phyloP scores from a whole-genome alignment of 2,888 invertebrate species.

The Melanostoma mellinum region DNA sequence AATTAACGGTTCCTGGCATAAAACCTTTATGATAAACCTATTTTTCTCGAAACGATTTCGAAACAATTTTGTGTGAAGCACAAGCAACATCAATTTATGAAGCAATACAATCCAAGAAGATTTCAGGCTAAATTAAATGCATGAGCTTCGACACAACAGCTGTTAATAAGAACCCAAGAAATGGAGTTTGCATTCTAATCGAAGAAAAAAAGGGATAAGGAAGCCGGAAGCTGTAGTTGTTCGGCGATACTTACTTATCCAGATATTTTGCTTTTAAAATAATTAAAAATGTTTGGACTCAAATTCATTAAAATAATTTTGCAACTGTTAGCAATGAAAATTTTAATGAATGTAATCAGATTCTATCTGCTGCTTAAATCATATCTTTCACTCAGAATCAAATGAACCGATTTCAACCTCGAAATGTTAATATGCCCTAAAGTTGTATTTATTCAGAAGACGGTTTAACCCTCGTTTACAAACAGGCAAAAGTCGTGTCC shows the following conservation, averaged over 20 bases:
- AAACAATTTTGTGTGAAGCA: not conserved
- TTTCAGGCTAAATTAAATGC: slow-evolving; percentile 23
- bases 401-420: not conserved
- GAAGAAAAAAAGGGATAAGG: slow-evolving; percentile 19
- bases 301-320: slow-evolving; percentile 30
- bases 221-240: slow-evolving; percentile 34
- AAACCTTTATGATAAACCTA: no score
- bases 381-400: slow-evolving; percentile 1
- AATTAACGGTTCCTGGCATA: no score
- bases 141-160: slow-evolving; percentile 25
- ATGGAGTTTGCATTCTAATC: slow-evolving; percentile 25
- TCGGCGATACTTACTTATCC: slow-evolving; percentile 14
- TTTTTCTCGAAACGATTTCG: no score
- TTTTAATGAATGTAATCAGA: not conserved
- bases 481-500: no score
- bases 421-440: not conserved
- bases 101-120: not conserved
- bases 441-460: slow-evolving; percentile 9
- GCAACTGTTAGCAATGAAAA: slow-evolving; percentile 5
- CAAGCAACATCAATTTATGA: slow-evolving; percentile 22
- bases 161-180: slow-evolving; percentile 2
- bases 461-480: no score
- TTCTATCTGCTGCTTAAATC: not conserved
- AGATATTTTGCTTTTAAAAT: slow-evolving; percentile 38
- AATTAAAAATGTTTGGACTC: slow-evolving; percentile 18